Evolutionary conservation across 2,888 invertebrate genomes (phyloP), one percentile per base, ranked within the genome.

Genomic region (Melitaea athalia): DNA sequence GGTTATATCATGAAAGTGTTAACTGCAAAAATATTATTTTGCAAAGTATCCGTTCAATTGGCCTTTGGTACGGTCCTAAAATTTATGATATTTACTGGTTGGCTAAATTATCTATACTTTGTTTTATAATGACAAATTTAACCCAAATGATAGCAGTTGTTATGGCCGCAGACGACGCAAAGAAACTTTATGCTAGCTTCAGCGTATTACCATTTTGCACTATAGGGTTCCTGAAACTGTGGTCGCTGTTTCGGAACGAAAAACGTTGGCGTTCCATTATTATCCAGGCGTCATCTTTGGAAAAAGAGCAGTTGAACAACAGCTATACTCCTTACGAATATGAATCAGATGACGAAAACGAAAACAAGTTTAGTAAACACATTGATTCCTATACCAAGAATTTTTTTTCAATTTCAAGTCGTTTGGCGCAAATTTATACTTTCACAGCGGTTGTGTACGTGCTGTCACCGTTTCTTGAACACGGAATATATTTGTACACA

Each of bases 151-250:
- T 85, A 43, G 81, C 75, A 11, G 49, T 89, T 3, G 65, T 81
- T 49, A 72, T 75, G 43, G 79, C 81, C 3, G 81, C 71, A 57
- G 76, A 79, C n/a, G 81, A 89, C 55, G 71, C 77, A 0, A 78
- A 82, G 12, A 80, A 76, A 33, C 72, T 87, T 0, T 86, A 89
- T 61, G 85, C 87, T 77, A 85, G 86, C 69, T 84, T 87, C 63
- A 88, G 89, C 65, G 76, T 87, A 0, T 77, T 88, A 0, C 80
- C 85, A 0, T 91, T 90, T 70, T 85, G 84, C 55, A 74, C 77
- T 10, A 86, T 91, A 86, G 88, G 88, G 0, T 72, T 85, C 5
- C 66, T 88, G 0, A 91, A 91, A 73, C 73, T 88, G 0, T 64
- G 71, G 24, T 86, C 85, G 6, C 73, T 91, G n/a, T 71, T 76